These are phyloP conservation scores for Ceratothoa steindachneri DNA, from an alignment of 2,888 invertebrate species.

Conservation along the genomic window DNA sequence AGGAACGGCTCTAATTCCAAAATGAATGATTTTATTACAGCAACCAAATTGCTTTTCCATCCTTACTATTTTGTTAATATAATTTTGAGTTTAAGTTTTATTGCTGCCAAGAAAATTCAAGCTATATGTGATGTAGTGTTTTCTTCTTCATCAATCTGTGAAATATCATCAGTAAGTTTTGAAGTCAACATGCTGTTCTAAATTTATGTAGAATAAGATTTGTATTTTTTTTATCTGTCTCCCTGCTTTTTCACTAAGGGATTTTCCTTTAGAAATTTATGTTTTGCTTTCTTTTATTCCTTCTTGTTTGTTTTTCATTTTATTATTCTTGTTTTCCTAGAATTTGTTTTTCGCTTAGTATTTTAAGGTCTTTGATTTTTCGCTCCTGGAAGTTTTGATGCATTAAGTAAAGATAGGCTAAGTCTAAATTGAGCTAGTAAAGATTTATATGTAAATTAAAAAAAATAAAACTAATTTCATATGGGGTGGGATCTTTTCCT, in stretches of 20 bases:
- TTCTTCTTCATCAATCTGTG: not conserved
- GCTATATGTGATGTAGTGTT: not conserved
- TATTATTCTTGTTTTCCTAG: no score
- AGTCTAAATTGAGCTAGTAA: no score
- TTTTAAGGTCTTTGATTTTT: no score
- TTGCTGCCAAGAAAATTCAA: constrained; percentile 11
- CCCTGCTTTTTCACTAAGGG: no score
- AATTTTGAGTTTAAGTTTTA: constrained; percentile 14
- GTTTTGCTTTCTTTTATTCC: not conserved
- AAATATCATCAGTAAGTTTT: not conserved
- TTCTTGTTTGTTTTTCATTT: not conserved
- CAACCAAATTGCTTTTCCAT: not conserved
- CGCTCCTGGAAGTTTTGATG: no score
- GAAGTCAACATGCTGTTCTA: not conserved
- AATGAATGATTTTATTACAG: not conserved
- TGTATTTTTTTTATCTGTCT: not conserved
- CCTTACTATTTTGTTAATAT: constrained; percentile 17
- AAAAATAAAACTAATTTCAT: no score
- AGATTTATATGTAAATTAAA: no score
- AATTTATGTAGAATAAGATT: not conserved
- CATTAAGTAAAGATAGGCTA: no score
- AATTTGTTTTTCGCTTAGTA: no score
- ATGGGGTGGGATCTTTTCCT: no score
- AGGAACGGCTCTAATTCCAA: no score
- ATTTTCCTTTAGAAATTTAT: not conserved